Base-by-base conservation (phyloP, 2,888 invertebrate genomes). In the Nymphalis polychloros region DNA sequence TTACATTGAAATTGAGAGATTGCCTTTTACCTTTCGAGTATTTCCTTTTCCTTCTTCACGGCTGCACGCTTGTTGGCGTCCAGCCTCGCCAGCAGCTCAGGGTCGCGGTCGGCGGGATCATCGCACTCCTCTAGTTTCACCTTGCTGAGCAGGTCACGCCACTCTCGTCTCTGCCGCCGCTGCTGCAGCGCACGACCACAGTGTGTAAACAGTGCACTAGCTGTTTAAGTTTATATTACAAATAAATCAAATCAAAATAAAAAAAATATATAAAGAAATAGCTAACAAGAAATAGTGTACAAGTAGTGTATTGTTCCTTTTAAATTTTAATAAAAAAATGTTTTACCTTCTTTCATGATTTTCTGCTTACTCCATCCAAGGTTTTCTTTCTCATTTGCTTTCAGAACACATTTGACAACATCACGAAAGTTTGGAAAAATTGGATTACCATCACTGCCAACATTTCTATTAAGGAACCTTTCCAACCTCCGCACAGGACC, bases 91-190 rank as follows among this genome's bases (percentile, higher is more conserved):
- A 85, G 77, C n/a, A 95, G 83, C 8, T 80, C 77, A 0, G 89
- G 82, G 78, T 95, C 94, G 0, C 81, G 77, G 8, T 92, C 84
- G 0, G 95, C 95, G 0, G 95, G 95, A 81, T 95, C 95, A 0
- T 64, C 76, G 0, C 73, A 63, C 0, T 75, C 70, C 4, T 81
- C 74, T 17, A 72, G 76, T 76, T 76, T 81, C 68, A 79, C 86
- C 75, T 69, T 87, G 76, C 69, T 81, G 79, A 82, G 79, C 79
- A 88, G 86, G 82, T 81, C 88, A 66, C 73, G 88, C 89, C 85
- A 91, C 65, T 90, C 90, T 7, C 87, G 82, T 19, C 76, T 77
- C 73, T 89, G 85, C 0, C 91, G 85, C 0, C 78, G 81, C 68
- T 80, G 80, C 64, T 89, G 89, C 2, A 89, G 72, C 2, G 86